Conservation (phyloP, 2,888 invertebrate genomes). For the Lapara coniferarum region DNA sequence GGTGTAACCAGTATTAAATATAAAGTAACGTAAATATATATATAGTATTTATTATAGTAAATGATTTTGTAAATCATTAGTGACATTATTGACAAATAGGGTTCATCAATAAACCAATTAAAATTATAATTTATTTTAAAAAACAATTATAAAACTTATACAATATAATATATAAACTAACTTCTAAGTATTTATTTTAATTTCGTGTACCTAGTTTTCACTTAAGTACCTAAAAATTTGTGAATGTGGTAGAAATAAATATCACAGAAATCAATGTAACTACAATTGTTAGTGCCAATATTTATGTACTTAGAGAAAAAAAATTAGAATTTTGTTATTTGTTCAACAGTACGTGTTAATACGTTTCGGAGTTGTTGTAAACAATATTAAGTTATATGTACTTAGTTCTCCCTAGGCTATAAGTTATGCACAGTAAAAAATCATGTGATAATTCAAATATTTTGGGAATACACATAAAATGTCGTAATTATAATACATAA, state of each 20-base stretch:
- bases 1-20: conserved; percentile 5
- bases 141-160: conserved; percentile 17
- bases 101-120: not conserved
- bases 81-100: not conserved
- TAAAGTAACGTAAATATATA: not conserved
- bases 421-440: too few species aligned
- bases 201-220: conserved; percentile 10
- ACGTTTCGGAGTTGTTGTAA: too few species aligned
- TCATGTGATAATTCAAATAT: too few species aligned
- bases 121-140: conserved; percentile 26
- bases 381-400: too few species aligned
- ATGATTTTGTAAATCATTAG: not conserved
- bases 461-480: too few species aligned
- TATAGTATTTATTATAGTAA: too few species aligned
- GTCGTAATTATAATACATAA: too few species aligned
- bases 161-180: not conserved
- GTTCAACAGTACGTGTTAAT: not conserved
- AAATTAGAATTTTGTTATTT: not conserved
- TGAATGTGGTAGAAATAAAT: conserved; percentile 17
- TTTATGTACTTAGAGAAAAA: not conserved
- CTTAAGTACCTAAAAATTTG: conserved; percentile 6
- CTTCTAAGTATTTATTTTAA: not conserved
- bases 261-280: conserved; percentile 21
- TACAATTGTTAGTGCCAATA: conserved; percentile 12
- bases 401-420: too few species aligned